Evolutionary conservation across 2,888 invertebrate species (phyloP).

Genomic region (Caenorhabditis sp.): DNA sequence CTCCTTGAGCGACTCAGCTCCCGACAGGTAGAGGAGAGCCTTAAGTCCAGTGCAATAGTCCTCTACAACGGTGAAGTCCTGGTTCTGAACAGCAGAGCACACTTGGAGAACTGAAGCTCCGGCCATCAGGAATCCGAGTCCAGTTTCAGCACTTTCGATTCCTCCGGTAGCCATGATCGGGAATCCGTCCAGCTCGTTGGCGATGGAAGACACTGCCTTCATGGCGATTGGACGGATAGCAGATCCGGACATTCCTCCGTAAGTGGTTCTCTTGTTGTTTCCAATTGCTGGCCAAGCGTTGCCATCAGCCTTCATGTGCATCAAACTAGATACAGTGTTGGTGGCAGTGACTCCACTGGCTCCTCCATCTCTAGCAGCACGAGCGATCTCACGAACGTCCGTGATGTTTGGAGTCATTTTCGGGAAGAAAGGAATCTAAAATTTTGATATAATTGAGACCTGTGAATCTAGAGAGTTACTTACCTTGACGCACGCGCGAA

Average conservation of each 20-base stretch:
- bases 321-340: slow-evolving; percentile 96
- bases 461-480: not conserved
- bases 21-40: slow-evolving; percentile 83
- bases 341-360: slow-evolving; percentile 97
- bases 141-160: slow-evolving; percentile 95
- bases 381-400: slow-evolving; percentile 92
- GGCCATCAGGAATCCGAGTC: slow-evolving; percentile 94
- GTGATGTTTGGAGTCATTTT: slow-evolving; percentile 99
- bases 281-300: slow-evolving; percentile 96
- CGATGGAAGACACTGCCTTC: slow-evolving; percentile 92
- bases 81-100: slow-evolving; percentile 97
- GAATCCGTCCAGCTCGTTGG: slow-evolving; percentile 90
- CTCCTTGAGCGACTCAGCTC: slow-evolving; percentile 86
- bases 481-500: slow-evolving; percentile 85
- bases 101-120: slow-evolving; percentile 96
- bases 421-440: slow-evolving; percentile 96
- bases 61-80: slow-evolving; percentile 96
- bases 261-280: slow-evolving; percentile 86
- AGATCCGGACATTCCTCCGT: slow-evolving; percentile 85
- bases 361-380: slow-evolving; percentile 90
- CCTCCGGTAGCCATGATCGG: slow-evolving; percentile 97
- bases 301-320: slow-evolving; percentile 91
- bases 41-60: slow-evolving; percentile 90
- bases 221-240: slow-evolving; percentile 95
- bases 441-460: slow-evolving; percentile 65